Percentiles rank a stretch among this genome's conserved stretches.
Conservation (phyloP, 1,140 invertebrate genomes). For the Drosophila nigromelanica region DNA sequence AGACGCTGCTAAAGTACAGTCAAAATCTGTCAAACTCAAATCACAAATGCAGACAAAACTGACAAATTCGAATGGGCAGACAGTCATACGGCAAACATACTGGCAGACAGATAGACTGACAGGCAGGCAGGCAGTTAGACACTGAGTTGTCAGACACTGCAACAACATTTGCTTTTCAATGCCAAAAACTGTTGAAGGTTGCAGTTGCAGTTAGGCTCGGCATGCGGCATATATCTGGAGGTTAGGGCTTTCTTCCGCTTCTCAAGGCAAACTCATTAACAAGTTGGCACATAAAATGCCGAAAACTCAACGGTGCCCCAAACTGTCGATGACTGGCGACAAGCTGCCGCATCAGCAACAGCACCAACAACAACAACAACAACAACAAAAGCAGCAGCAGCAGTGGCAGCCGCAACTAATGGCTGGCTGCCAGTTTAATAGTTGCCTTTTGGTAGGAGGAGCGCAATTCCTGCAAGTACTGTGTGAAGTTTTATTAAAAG, state of each 20-base stretch:
- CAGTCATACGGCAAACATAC: constrained; percentile 34
- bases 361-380: constrained; percentile 39
- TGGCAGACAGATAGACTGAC: constrained; percentile 10
- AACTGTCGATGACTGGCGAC: constrained; percentile 69
- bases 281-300: constrained; percentile 76
- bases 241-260: constrained; percentile 7
- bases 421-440: constrained; percentile 59
- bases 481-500: constrained; percentile 77
- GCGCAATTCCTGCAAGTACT: constrained; percentile 24
- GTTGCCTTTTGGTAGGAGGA: constrained; percentile 19
- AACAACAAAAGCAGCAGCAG: constrained; percentile 17
- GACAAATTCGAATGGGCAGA: constrained; percentile 64
- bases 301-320: constrained; percentile 43
- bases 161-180: constrained; percentile 58
- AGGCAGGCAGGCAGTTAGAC: constrained; percentile 29
- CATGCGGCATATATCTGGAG: not conserved
- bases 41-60: constrained; percentile 67
- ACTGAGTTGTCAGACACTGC: constrained; percentile 48
- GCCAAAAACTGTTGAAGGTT: constrained; percentile 49
- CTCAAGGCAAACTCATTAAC: constrained; percentile 74
- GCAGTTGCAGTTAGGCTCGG: constrained; percentile 50
- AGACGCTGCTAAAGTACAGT: constrained; percentile 43
- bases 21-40: constrained; percentile 73
- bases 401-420: constrained; percentile 68
- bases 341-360: constrained; percentile 58